phyloP scores from a whole-genome alignment of 2,113 vertebrate genomes.

The Rhabdornis inornatus region DNA sequence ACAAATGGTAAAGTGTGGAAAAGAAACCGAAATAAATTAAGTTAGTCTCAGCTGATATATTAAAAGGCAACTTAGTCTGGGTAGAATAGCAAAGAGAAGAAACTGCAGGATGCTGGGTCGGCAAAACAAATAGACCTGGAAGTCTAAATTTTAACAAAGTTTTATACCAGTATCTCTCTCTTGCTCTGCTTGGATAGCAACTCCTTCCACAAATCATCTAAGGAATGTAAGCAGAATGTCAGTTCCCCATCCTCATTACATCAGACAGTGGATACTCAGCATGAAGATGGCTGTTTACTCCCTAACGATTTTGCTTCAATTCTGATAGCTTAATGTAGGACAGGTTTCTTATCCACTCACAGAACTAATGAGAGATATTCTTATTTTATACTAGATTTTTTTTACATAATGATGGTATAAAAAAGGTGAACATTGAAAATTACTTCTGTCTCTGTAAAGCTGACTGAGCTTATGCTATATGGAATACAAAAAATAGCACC shows the following conservation, averaged over 20 bases:
- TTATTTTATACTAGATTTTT: neutral
- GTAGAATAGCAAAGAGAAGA: neutral
- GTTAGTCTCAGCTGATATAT: neutral
- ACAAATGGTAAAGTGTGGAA: neutral
- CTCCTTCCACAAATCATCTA: neutral
- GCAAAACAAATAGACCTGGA: neutral
- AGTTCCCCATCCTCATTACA: neutral
- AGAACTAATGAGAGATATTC: neutral
- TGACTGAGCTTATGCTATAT: neutral
- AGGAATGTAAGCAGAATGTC: neutral
- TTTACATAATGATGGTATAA: fast-evolving
- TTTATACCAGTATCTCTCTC: neutral
- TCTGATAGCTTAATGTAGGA: neutral
- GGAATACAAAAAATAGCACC: neutral
- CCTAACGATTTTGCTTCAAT: neutral
- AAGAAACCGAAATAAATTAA: neutral
- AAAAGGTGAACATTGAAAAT: neutral
- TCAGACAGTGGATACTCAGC: neutral
- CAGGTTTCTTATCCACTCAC: neutral
- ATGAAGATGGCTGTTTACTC: neutral
- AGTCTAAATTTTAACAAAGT: neutral
- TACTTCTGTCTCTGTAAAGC: neutral
- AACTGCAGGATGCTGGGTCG: neutral
- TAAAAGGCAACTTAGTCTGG: neutral
- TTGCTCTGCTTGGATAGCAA: neutral